Evolutionary conservation across 1,140 invertebrate species (phyloP).

Genomic region (Aporrectodea caliginosa): DNA sequence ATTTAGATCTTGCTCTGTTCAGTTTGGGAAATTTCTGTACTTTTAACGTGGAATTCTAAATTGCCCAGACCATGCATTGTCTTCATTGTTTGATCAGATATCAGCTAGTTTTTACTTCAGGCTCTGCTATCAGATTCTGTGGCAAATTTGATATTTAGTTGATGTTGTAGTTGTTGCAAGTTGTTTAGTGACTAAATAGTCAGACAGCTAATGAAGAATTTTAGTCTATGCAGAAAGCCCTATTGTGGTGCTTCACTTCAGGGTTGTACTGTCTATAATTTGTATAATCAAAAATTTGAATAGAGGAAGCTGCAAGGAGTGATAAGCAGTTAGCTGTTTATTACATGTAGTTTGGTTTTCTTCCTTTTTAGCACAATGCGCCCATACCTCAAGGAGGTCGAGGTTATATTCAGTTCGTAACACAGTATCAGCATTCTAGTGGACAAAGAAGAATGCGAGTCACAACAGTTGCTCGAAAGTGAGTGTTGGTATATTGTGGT

Average conservation of each 20-base stretch:
- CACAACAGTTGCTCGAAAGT: constrained; percentile 94
- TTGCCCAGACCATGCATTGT: too few relatives aligned
- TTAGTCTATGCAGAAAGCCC: too few relatives aligned
- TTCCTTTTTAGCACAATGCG: constrained; percentile 71
- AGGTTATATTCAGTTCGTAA: constrained; percentile 97
- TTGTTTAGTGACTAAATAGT: not conserved
- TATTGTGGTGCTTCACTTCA: too few relatives aligned
- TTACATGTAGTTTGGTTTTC: constrained; percentile 19
- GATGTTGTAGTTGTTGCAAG: not conserved
- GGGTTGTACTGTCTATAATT: too few relatives aligned
- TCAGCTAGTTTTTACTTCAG: not conserved
- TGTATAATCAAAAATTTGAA: too few relatives aligned
- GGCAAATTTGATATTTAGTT: not conserved
- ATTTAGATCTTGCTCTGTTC: too few relatives aligned
- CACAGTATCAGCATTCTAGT: constrained; percentile 96
- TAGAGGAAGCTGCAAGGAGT: too few relatives aligned
- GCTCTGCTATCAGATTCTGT: not conserved
- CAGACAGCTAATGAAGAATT: too few relatives aligned
- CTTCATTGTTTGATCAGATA: too few relatives aligned
- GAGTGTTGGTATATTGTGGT: constrained; percentile 50
- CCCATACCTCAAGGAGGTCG: constrained; percentile 88
- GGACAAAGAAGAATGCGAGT: constrained; percentile 91
- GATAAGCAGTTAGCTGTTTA: too few relatives aligned
- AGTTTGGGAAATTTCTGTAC: too few relatives aligned
- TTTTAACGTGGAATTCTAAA: too few relatives aligned